A percentile compares a stretch with the other conserved stretches of the same genome.
These are phyloP conservation scores for Balaenoptera acutorostrata DNA, from an alignment of 2,113 vertebrate species.

Conservation along the genomic window DNA sequence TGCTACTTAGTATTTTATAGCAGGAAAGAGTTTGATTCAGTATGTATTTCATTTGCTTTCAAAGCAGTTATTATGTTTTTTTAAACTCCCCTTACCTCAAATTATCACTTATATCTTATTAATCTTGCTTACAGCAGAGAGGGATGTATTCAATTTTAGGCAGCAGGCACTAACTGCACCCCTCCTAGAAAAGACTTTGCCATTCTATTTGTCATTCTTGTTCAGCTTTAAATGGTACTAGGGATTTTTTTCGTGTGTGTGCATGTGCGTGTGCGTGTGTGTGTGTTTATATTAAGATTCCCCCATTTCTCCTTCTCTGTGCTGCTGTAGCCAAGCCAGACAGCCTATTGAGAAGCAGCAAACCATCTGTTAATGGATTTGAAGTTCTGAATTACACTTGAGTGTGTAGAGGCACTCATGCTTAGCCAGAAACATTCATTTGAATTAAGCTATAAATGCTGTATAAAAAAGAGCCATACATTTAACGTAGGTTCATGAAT, in stretches of 20 bases:
- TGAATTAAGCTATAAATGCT: conserved; percentile 87
- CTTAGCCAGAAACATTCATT: conserved; percentile 94
- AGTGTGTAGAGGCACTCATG: conserved; percentile 91
- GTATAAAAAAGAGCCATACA: conserved; percentile 84
- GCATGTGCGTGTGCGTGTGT: background rate
- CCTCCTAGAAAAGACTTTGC: conserved; percentile 53
- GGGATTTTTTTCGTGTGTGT: background rate
- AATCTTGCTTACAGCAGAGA: conserved; percentile 62
- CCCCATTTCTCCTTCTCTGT: conserved; percentile 69
- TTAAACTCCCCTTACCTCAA: conserved; percentile 48
- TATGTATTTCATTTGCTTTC: conserved; percentile 65
- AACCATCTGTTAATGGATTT: conserved; percentile 96
- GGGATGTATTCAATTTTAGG: conserved; percentile 61
- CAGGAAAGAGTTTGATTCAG: conserved; percentile 39
- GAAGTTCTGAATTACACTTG: conserved; percentile 94
- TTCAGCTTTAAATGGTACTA: conserved; percentile 77
- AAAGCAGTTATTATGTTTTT: conserved; percentile 41
- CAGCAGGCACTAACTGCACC: conserved; percentile 31
- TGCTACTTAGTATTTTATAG: conserved; percentile 41
- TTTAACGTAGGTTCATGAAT: conserved; percentile 85
- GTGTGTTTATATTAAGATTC: conserved; percentile 70
- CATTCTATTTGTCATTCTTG: conserved; percentile 68
- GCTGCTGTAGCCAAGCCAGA: conserved; percentile 84
- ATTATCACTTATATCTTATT: conserved; percentile 66
- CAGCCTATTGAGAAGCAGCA: conserved; percentile 93